Base-by-base conservation (phyloP, 2,888 invertebrate species). In the Prosopocoilus inquinatus region DNA sequence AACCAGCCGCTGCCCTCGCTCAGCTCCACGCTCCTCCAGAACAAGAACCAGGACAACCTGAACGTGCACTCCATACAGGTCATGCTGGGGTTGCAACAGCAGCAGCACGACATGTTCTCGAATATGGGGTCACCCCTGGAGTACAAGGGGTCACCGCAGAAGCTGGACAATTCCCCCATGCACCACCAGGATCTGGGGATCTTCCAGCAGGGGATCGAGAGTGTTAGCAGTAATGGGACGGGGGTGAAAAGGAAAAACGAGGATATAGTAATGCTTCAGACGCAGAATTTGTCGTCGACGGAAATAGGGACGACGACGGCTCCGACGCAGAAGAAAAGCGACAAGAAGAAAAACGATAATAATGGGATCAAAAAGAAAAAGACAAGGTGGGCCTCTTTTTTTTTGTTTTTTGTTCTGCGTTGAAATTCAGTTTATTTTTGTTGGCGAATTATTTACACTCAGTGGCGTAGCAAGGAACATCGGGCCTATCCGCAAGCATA, bases 311-410 rank as follows among this genome's bases (percentile, higher is more conserved):
- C 59, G 7, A 68, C 77, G 12, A 71, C 79, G 12, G 75, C 80
- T 7, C 78, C 83, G 8, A 78, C 81, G 4, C 70, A 72, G 8
- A 82, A 81, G 68, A 84, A 84, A 60, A 88, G 85, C 70, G 87
- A 88, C 66, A 90, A 89, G 70, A 88, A 93, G 77, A 91, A 91
- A 75, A 84, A 83, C 67, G 91, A 91, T 73, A 91, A 89, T 68
- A 91, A 90, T 73, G 91, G 91, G 46, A 90, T 91, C 35, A 94
- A 94, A 76, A 94, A 94, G 79, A 94, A 94, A 78, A 94, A 94
- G 80, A 94, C 94, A 51, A 90, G 94, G 94, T 93, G 75, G 73
- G 76, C 28, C 9, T 20, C 5, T 47, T 47, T 9, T 47, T 47
- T 34, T 47, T 13, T 9, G 9, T 47, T 33, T 47, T 20, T 28